phyloP scores from a whole-genome alignment of 2,113 vertebrate genomes.

The Eubucco bourcierii region DNA sequence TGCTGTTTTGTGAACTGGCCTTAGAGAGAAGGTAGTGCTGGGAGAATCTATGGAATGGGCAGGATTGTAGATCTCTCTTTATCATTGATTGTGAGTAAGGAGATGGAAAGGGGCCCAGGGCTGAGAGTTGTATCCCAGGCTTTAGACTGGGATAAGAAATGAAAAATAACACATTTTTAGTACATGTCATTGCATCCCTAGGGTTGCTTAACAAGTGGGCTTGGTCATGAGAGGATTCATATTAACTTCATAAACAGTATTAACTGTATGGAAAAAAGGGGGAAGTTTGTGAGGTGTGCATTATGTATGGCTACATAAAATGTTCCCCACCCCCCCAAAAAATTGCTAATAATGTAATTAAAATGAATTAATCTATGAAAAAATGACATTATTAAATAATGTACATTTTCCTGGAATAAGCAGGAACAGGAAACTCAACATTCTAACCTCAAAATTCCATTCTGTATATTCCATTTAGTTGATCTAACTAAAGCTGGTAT shows the following conservation, averaged over 20 bases:
- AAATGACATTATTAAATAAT: background rate
- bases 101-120: background rate
- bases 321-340: background rate
- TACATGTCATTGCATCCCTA: accelerated
- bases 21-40: background rate
- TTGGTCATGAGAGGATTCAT: background rate
- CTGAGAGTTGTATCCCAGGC: background rate
- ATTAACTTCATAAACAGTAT: background rate
- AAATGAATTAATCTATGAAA: background rate
- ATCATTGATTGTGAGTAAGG: background rate
- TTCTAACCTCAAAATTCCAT: background rate
- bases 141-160: background rate
- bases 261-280: background rate
- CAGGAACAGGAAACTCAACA: background rate
- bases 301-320: background rate
- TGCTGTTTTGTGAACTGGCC: background rate
- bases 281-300: background rate
- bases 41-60: background rate
- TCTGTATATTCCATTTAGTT: background rate
- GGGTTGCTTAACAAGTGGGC: background rate
- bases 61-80: background rate
- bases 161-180: background rate
- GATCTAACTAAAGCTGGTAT: background rate
- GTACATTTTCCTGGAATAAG: background rate
- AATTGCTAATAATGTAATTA: background rate